Base-by-base conservation (phyloP, 2,113 vertebrate species). In the Neodon shergylaensis region DNA sequence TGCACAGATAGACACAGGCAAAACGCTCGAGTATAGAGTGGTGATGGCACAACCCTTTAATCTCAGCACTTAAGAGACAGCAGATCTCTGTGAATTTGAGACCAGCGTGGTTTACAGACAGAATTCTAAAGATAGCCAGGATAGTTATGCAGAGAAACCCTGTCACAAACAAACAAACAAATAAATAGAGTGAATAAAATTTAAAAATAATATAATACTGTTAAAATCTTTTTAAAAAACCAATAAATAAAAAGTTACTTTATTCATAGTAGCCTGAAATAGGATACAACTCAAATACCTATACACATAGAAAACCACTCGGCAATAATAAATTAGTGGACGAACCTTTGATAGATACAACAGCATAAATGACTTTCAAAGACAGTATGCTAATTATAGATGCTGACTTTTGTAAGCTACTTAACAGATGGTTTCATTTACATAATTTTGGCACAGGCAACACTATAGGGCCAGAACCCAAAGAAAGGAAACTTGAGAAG, bases 361-460 rank as follows among this genome's bases (percentile, higher is more conserved):
- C 28, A 74, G 33, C 16, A 49, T 65, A 22, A 16, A 19, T 84
- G 33, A 88, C 66, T 42, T 73, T 88, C n/a, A 82, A 42, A 92
- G 91, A n/a, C 47, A 42, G 28, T 61, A 47, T 89, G 47, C 42
- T 79, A 24, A 73, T 42, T 72, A 72, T 88, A 88, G 82, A 26
- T 73, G 16, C 49, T 89, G 26, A 83, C 39, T 72, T 89, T 70
- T 70, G 58, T 88, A 87, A 95, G 19, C 47, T 88, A 65, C 63
- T 88, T 88, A 66, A 54, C 85, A 44, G 87, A 79, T 91, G 31
- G 65, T 88, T 95, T 63, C 12, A 33, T 88, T 95, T 84, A 73
- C 77, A 33, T 87, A 61, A 36, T 73, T 92, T 66, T 88, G 10
- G 76, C 63, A 90, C 52, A 78, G 82, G 65, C 17, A 92, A 88